These are phyloP conservation scores for Alcis repandata DNA, from an alignment of 2,888 invertebrate species.

Conservation along the genomic window DNA sequence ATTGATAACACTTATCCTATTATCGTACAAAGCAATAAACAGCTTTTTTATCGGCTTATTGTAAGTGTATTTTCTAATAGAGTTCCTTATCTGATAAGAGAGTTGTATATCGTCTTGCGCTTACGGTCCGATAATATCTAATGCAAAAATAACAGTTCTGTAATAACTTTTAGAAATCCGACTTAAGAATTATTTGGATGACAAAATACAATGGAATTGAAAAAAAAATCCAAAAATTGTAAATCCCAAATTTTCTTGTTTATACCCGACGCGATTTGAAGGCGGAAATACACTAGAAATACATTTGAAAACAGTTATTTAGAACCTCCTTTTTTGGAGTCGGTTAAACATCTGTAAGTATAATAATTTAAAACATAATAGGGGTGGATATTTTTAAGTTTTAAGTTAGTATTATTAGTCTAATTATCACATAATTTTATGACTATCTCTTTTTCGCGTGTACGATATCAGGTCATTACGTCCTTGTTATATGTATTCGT, in stretches of 20 bases:
- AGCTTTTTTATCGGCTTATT: conserved; percentile 60
- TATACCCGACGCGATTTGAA: too few relatives aligned
- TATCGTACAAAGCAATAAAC: conserved; percentile 62
- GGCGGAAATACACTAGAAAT: too few relatives aligned
- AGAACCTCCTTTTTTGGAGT: too few relatives aligned
- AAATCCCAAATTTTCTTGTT: too few relatives aligned
- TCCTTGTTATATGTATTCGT: conserved; percentile 4
- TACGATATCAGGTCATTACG: conserved; percentile 13
- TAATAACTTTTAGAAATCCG: too few relatives aligned
- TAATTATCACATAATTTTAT: background rate
- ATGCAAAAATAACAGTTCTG: background rate
- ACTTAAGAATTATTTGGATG: too few relatives aligned
- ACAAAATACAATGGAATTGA: too few relatives aligned
- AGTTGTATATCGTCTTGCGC: conserved; percentile 54
- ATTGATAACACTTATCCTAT: conserved; percentile 25
- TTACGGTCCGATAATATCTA: conserved; percentile 27
- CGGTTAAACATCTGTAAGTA: too few relatives aligned
- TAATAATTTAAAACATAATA: background rate
- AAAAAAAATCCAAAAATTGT: too few relatives aligned
- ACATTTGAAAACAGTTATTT: too few relatives aligned
- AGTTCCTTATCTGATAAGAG: conserved; percentile 64
- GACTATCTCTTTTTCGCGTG: conserved; percentile 7
- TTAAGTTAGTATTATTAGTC: conserved; percentile 7
- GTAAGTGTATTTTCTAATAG: conserved; percentile 60
- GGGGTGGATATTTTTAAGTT: too few relatives aligned